A percentile compares a stretch with the other conserved stretches of the same genome.
phyloP scores from a whole-genome alignment of 2,888 invertebrate genomes.

The Eupithecia abbreviata region DNA sequence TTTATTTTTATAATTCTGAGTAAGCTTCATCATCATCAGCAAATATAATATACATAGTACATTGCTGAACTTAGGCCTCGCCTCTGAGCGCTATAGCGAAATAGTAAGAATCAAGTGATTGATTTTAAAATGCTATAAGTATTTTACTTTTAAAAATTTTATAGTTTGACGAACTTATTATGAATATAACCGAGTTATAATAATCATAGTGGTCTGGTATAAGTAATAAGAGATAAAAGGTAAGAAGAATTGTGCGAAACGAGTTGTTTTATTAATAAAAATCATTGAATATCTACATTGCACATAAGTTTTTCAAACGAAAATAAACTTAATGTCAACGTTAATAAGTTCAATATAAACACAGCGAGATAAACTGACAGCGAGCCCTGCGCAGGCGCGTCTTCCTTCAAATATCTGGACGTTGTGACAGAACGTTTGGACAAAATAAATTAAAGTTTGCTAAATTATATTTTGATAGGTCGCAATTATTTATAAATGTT shows the following conservation, averaged over 20 bases:
- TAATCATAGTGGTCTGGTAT: too few species aligned
- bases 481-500: slow-evolving; percentile 41
- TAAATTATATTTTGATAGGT: slow-evolving; percentile 45
- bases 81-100: not conserved
- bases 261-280: not conserved
- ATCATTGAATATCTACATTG: not conserved
- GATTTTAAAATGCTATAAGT: not conserved
- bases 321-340: slow-evolving; percentile 27
- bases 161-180: too few species aligned
- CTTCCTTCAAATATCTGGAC: slow-evolving; percentile 58
- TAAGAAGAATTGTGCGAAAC: not conserved
- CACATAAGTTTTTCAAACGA: not conserved
- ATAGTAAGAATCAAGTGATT: not conserved
- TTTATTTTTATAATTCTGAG: too few species aligned
- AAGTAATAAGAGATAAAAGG: not conserved
- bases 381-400: slow-evolving; percentile 64
- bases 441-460: slow-evolving; percentile 39
- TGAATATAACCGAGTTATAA: too few species aligned
- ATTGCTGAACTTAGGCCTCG: not conserved
- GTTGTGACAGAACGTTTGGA: slow-evolving; percentile 53
- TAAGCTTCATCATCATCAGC: not conserved
- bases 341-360: slow-evolving; percentile 13
- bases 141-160: too few species aligned
- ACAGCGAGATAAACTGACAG: slow-evolving; percentile 47
- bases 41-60: not conserved